Base-by-base conservation (phyloP, 1,140 invertebrate species). In the Pseudomyrmex pallidus region DNA sequence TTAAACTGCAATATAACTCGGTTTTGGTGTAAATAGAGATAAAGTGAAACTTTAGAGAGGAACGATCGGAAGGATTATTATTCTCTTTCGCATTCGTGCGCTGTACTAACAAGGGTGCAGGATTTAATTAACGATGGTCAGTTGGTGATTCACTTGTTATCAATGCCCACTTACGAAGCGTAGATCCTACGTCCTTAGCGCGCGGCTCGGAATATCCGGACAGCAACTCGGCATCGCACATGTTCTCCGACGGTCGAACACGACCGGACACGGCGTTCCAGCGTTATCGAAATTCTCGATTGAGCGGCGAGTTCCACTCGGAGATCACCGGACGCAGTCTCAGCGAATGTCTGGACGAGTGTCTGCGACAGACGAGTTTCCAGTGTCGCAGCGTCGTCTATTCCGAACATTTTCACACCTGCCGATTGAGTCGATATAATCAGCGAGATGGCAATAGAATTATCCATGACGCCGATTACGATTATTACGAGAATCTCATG, bases 401-500 rank as follows among this genome's bases (percentile, higher is more conserved):
- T 92, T 98, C 97, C 74, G 97, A 98, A 89, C 95, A 97, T 46
- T 97, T 96, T 90, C 95, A 97, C 82, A 97, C 96, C 44, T 98
- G 98, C 92, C 95, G 97, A 52, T 95, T 98, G 25, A 98, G 97
- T 90, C 95, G 97, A 90, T 98, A 97, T 92, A 98, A 98, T 93
- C 97, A 98, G 92, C 96, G 97, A 74, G 97, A 98, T 90, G 97
- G 97, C n/a, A 97, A 97, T 95, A 95, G 97, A 78, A 96, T 98
- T 72, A 97, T 98, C 77, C 98, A 98, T 90, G 98, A 98, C 92
- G 96, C 97, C 0, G 97, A 98, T 92, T 98, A 97, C 93, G 97
- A 98, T 94, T 98, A 98, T 92, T 98, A 98, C 90, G 98, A 98
- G 93, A 98, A 98, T 94, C 95, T 98, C 25, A 97, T 97, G 97